phyloP scores from a whole-genome alignment of 2,888 invertebrate species.

The Oxystoma pomonae region DNA sequence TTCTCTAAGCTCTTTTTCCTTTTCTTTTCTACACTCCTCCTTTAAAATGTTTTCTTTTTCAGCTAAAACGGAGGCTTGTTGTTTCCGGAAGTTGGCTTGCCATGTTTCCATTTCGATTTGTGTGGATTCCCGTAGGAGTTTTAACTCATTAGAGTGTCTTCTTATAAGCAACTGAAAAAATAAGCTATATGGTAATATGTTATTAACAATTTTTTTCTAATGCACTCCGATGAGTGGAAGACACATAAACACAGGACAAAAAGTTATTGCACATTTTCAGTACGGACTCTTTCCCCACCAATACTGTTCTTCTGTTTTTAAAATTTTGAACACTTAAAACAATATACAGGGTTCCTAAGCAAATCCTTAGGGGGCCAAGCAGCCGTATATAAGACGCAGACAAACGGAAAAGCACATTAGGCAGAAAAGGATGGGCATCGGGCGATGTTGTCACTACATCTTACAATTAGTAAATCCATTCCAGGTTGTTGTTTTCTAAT shows the following conservation, averaged over 20 bases:
- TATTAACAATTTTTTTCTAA: background rate
- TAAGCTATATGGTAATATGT: too few species aligned
- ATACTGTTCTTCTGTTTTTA: too few species aligned
- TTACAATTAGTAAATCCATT: too few species aligned
- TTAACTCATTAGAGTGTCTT: slow-evolving; percentile 52
- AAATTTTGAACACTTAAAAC: too few species aligned
- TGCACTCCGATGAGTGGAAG: too few species aligned
- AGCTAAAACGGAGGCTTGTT: slow-evolving; percentile 57
- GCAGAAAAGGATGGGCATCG: too few species aligned
- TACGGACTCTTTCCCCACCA: background rate
- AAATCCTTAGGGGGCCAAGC: too few species aligned
- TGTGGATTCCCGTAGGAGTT: slow-evolving; percentile 57
- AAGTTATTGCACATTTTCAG: background rate
- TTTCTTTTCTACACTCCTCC: slow-evolving; percentile 65
- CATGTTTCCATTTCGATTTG: slow-evolving; percentile 61
- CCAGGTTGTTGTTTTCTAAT: too few species aligned
- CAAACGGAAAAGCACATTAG: too few species aligned
- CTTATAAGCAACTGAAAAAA: slow-evolving; percentile 40
- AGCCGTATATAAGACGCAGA: too few species aligned
- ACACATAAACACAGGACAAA: background rate
- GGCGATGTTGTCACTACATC: too few species aligned
- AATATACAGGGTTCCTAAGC: too few species aligned
- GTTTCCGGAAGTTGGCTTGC: slow-evolving; percentile 58
- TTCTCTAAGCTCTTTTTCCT: slow-evolving; percentile 75
- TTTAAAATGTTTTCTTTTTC: slow-evolving; percentile 65